Evolutionary conservation across 2,797 vertebrate species (phyloP).

Genomic region (Chloroceryle inda): DNA sequence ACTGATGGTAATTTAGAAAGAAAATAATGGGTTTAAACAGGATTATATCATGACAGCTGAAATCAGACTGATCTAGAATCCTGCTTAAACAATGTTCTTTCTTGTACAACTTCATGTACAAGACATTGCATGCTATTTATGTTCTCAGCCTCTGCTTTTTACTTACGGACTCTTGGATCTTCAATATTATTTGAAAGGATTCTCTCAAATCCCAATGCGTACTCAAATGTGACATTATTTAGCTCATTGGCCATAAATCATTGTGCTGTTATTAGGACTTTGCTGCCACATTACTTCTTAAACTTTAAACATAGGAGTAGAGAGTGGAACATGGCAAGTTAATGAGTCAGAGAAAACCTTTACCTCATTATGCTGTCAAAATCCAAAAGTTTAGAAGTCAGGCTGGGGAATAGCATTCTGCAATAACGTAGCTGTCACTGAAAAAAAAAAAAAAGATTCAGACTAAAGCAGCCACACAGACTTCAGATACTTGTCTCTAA

Average conservation of each 20-base stretch:
- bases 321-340: neutral
- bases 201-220: neutral
- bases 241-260: neutral
- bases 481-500: neutral
- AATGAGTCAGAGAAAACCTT: conserved; percentile 56
- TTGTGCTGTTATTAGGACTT: neutral
- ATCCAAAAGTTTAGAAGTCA: conserved; percentile 34
- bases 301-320: neutral
- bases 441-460: neutral
- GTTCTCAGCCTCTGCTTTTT: neutral
- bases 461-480: neutral
- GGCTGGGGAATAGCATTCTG: neutral
- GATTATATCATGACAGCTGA: neutral
- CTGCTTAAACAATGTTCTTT: neutral
- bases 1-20: neutral
- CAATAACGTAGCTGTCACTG: neutral
- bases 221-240: conserved; percentile 9
- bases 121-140: neutral
- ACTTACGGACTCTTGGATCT: neutral
- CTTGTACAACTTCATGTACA: neutral
- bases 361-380: conserved; percentile 29
- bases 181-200: conserved; percentile 2
- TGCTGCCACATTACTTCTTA: conserved; percentile 19
- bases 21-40: neutral
- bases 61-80: neutral